Evolutionary conservation across 2,888 invertebrate species (phyloP).

Genomic region (Scaeva pyrastri): DNA sequence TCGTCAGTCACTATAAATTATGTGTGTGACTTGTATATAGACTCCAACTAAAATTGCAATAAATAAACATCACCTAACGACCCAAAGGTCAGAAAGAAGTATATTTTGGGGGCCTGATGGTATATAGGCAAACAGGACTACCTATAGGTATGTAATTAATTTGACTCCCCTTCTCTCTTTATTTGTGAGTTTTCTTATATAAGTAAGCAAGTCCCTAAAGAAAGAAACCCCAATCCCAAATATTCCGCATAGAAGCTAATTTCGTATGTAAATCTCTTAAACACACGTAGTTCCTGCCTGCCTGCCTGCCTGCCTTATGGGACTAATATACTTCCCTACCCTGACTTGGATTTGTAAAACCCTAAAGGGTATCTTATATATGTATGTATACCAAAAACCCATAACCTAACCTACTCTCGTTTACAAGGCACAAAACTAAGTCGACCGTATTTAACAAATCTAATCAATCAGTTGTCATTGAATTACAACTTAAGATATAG

Average conservation of each 20-base stretch:
- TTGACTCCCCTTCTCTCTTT: conserved; percentile 2
- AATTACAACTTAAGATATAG: conserved; percentile 48
- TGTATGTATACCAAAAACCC: background rate
- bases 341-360: conserved; percentile 12
- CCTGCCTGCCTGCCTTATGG: background rate
- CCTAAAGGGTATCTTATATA: conserved; percentile 12
- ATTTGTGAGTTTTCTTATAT: background rate
- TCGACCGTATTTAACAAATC: conserved; percentile 52
- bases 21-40: conserved; percentile 11
- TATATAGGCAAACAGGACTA: too few species aligned
- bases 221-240: background rate
- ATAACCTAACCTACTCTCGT: too few species aligned
- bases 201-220: background rate
- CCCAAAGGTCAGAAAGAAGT: conserved; percentile 52
- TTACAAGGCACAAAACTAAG: conserved; percentile 25
- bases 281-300: conserved; percentile 63
- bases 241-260: background rate
- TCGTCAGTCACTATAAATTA: conserved; percentile 28
- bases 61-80: conserved; percentile 50
- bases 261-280: conserved; percentile 64
- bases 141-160: conserved; percentile 38
- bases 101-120: too few species aligned
- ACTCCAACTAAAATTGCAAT: conserved; percentile 41
- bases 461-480: conserved; percentile 71
- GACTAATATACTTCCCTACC: conserved; percentile 17